phyloP scores from a whole-genome alignment of 2,113 vertebrate species.

The Camelus dromedarius region DNA sequence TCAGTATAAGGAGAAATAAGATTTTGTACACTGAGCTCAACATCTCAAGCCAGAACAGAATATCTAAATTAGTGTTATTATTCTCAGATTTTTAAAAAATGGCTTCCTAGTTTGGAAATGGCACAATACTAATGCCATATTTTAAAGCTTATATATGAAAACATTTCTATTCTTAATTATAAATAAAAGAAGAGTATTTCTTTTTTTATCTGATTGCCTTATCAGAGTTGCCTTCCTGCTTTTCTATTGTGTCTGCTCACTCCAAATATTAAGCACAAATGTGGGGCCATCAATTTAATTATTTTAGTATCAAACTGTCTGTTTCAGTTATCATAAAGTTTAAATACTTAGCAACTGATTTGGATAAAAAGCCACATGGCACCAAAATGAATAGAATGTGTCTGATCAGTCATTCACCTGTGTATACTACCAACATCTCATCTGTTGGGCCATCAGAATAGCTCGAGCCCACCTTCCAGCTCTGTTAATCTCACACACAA shows the following conservation, averaged over 20 bases:
- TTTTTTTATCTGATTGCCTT: background rate
- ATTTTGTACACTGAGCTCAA: background rate
- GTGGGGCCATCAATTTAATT: conserved; percentile 13
- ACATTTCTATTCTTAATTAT: background rate
- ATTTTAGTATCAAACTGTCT: conserved; percentile 41
- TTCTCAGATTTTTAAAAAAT: background rate
- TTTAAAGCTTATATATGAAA: background rate
- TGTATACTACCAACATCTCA: background rate
- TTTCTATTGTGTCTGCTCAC: background rate
- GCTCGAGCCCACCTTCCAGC: background rate
- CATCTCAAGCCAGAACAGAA: background rate
- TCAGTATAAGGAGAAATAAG: background rate
- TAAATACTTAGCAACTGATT: conserved; percentile 38
- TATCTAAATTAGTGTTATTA: conserved; percentile 31
- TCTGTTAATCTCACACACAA: background rate
- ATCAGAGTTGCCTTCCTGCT: background rate
- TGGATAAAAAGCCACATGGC: background rate
- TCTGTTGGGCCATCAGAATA: background rate
- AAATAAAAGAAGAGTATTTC: conserved; percentile 21
- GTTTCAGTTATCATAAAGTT: background rate
- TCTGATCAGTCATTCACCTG: background rate
- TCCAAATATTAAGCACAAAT: background rate
- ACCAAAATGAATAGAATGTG: conserved; percentile 8
- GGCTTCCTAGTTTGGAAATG: background rate
- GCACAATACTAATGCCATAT: background rate